Percentiles rank a stretch among this genome's conserved stretches.
These are phyloP conservation scores for Dyspetes luteomarginatus DNA, from an alignment of 2,888 invertebrate species.

Conservation along the genomic window DNA sequence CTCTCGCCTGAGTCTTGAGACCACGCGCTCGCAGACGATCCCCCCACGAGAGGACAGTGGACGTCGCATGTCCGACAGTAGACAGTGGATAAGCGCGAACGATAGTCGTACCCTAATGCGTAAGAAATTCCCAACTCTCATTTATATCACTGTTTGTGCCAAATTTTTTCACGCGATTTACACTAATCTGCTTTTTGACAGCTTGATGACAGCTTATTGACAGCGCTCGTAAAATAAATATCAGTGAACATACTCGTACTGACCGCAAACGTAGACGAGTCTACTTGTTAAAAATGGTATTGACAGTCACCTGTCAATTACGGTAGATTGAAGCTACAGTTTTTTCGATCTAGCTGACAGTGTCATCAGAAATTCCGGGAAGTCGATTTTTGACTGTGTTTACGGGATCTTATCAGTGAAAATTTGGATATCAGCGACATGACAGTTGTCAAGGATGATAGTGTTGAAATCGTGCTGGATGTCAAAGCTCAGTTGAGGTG, in stretches of 20 bases:
- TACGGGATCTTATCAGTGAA: slow-evolving; percentile 18
- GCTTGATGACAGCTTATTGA: slow-evolving; percentile 46
- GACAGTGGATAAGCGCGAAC: slow-evolving; percentile 69
- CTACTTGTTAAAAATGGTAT: neutral
- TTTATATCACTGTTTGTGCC: slow-evolving; percentile 22
- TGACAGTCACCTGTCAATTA: slow-evolving; percentile 27
- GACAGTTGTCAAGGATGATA: slow-evolving; percentile 23
- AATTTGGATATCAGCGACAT: slow-evolving; percentile 10
- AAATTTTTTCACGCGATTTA: neutral
- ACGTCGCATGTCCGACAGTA: slow-evolving; percentile 67
- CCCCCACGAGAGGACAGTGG: slow-evolving; percentile 71
- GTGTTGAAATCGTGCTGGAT: neutral
- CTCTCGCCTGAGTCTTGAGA: slow-evolving; percentile 51
- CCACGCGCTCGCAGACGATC: slow-evolving; percentile 66
- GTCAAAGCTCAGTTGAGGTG: neutral
- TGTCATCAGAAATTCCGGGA: neutral
- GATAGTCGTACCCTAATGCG: slow-evolving; percentile 67
- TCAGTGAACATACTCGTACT: no score
- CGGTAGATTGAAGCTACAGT: slow-evolving; percentile 14
- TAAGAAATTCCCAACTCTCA: slow-evolving; percentile 41
- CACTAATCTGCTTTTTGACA: neutral
- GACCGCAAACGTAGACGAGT: neutral
- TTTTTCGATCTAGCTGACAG: no score
- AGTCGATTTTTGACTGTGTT: neutral
- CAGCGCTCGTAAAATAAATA: neutral